Evolutionary conservation across 2,888 invertebrate species (phyloP).

Genomic region (Drosophila paramelanica): DNA sequence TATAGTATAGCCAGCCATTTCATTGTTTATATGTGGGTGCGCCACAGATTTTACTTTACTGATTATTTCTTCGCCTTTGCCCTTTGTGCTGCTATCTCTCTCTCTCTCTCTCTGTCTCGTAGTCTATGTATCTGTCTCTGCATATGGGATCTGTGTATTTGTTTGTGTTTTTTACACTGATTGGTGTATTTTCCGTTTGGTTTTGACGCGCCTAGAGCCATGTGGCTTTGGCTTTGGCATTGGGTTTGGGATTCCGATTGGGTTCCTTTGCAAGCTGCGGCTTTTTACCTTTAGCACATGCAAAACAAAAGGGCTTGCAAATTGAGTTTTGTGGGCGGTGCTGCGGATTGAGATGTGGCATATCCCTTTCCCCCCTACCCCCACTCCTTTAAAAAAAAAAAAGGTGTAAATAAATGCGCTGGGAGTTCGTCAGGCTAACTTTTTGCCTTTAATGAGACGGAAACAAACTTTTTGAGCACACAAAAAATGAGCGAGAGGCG

Average conservation of each 20-base stretch:
- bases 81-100: conserved; percentile 12
- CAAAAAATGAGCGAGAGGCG: conserved; percentile 20
- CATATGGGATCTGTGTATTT: conserved; percentile 27
- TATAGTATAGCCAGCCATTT: conserved; percentile 60
- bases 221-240: conserved; percentile 65
- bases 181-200: conserved; percentile 79
- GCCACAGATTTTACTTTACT: conserved; percentile 74
- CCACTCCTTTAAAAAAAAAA: conserved; percentile 10
- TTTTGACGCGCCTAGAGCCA: conserved; percentile 73
- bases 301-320: conserved; percentile 68
- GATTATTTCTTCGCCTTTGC: conserved; percentile 74
- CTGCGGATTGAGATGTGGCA: conserved; percentile 3
- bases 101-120: not conserved
- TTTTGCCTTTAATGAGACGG: conserved; percentile 76
- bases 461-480: conserved; percentile 67
- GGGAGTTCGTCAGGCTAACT: conserved; percentile 69
- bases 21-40: conserved; percentile 70
- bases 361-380: not conserved
- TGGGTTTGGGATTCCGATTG: conserved; percentile 40
- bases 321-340: conserved; percentile 58
- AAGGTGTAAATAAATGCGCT: conserved; percentile 80
- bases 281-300: conserved; percentile 74
- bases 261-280: conserved; percentile 43
- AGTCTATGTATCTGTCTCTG: conserved; percentile 6
- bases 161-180: conserved; percentile 71